Base-by-base conservation (phyloP, 2,113 vertebrate genomes). In the Onychostruthus taczanowskii region DNA sequence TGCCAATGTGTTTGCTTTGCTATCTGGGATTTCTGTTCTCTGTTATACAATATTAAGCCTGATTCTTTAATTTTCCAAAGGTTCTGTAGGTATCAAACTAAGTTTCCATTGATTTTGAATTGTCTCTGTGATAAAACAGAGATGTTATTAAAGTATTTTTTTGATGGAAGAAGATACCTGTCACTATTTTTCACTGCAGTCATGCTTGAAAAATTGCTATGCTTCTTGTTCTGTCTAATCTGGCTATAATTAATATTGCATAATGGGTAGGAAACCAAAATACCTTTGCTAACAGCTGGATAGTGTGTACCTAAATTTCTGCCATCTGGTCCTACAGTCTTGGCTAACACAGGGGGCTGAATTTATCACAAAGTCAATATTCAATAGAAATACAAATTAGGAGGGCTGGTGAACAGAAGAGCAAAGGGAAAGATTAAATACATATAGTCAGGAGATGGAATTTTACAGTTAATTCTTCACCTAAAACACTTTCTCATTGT, bases 241-340 rank as follows among this genome's bases (percentile, higher is more conserved):
- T 49, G 86, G 76, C 84, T 93, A n/a, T 93, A 55, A 93, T 58
- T 94, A 95, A 74, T 79, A 91, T 90, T 75, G 39, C 33, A 63
- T 84, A 67, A 79, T 43, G 26, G 68, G 43, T 30, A 67, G n/a
- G 75, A 89, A 93, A 95, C 31, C 13, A 92, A 93, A 82, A 93
- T 83, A 90, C 62, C 70, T 79, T 64, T 94, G 69, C 76, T 90
- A 95, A 91, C 61, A 96, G 64, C 73, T 92, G 87, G 70, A 70
- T 59, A 87, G 55, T 23, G 13, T 85, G 49, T 89, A 72, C 43
- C 61, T 94, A 83, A 66, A 76, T 89, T 84, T 84, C 92, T 85
- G 72, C 83, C 94, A 94, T 94, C 75, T 91, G 70, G 41, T 94
- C 28, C 35, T 82, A 22, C 52, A 52, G 41, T 58, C 61, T n/a